These are phyloP conservation scores for Dryococelus australis DNA, from an alignment of 2,888 invertebrate species.

Conservation along the genomic window DNA sequence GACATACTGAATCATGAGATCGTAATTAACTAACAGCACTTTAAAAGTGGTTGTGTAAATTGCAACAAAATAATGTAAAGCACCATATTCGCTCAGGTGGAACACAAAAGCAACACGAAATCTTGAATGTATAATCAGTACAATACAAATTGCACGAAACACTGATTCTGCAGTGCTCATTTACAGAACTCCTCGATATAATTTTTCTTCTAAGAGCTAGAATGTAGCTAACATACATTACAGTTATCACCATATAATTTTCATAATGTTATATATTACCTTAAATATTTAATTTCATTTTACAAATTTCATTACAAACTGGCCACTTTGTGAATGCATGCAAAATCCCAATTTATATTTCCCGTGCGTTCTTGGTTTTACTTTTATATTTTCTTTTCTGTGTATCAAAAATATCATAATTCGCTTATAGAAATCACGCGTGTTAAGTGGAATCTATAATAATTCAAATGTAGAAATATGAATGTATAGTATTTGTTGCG, in stretches of 20 bases:
- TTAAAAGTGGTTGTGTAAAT: not conserved
- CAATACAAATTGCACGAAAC: not conserved
- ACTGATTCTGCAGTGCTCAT: not conserved
- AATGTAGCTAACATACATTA: not conserved
- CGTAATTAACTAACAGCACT: not conserved
- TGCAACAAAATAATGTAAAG: not conserved
- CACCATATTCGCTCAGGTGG: not conserved
- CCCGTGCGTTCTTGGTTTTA: not conserved
- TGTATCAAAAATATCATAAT: conserved; percentile 16
- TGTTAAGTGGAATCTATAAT: not conserved
- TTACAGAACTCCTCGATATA: not conserved
- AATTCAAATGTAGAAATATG: not conserved
- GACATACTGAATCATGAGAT: not conserved
- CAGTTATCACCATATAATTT: not conserved
- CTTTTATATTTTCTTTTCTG: not conserved
- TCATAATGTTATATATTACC: not conserved
- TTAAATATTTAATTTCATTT: not conserved
- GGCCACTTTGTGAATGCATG: conserved; percentile 1
- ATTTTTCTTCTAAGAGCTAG: not conserved
- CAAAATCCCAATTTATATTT: not conserved
- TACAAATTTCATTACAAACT: not conserved
- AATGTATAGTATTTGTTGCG: not conserved
- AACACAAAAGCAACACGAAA: not conserved
- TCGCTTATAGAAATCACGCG: not conserved
- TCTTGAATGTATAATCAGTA: not conserved